Base-by-base conservation (phyloP, 2,113 vertebrate genomes). In the Pygathrix nemaeus region DNA sequence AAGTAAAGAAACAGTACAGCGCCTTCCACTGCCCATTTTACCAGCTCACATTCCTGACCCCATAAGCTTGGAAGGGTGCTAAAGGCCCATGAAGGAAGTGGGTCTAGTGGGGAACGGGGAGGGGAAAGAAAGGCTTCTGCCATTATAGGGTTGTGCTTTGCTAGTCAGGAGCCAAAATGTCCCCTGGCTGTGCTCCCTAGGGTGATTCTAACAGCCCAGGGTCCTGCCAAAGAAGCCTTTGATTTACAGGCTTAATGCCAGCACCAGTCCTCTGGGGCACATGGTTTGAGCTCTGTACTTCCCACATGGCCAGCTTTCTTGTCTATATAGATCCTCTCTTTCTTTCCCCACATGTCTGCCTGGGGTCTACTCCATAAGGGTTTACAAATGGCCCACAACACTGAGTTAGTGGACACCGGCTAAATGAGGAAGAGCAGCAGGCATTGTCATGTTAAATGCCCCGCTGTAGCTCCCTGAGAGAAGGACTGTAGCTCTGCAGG, bases 61-160 rank as follows among this genome's bases (percentile, higher is more conserved):
- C 61, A 68, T 90, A 84, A 57, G 64, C 82, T 78, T 94, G 80
- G 81, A 93, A 93, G 94, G 89, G 83, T 93, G 75, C 20, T 57
- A 12, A 38, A 93, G 68, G 64, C 72, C 97, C 92, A 81, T 1
- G 0, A 84, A 88, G 38, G 85, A 88, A 88, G 50, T 59, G 68
- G 87, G 57, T 66, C 84, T 76, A 14, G 48, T 70, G 45, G 55
- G 57, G 72, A 76, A 48, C 32, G 32, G 43, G 45, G 66, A 79
- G 61, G 52, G 84, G 61, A 20, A 85, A 61, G 81, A 88, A 82
- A 78, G 85, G 61, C 75, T 88, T 97, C 96, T 88, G 76, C 88
- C 94, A 45, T 96, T 79, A 61, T 13, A 95, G 78, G 87, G 88
- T 94, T 96, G 94, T 97, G 95, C 97, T 97, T 98, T 98, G 90